Evolutionary conservation across 2,888 invertebrate genomes (phyloP), one percentile per base, ranked within the genome.

Genomic region (Heliothis peltigera): DNA sequence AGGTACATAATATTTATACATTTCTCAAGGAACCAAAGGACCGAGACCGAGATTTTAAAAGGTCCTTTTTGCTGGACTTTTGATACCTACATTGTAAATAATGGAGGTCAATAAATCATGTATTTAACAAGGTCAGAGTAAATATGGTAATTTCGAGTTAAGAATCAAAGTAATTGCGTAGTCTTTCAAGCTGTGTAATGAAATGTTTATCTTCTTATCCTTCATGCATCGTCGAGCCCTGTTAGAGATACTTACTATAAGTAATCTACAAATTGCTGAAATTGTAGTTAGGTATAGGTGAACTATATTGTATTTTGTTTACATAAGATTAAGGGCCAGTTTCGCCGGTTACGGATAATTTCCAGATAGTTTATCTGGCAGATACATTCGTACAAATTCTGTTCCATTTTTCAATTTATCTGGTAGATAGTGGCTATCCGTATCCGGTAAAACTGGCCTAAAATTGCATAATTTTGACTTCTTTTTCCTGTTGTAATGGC

Each of bases 221-320:
- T 54, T 54, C 76, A 75, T 47, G 76, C 76, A 76, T 58, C 58
- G 43, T 19, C 18, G 64, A 63, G 46, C 55, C 42, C 58, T 52
- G 51, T 44, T 75, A 51, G 43, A 39, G 77, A 39, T 66, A 61
- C 60, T 76, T 19, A n/a, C 2, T n/a, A 39, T n/a, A 39, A 15
- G 39, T 39, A 39, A 39, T 48, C 35, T 52, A 21, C 55, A 65
- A 72, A 72, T 77, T 77, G 66, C 48, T 55, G 62, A 72, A 66
- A 66, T 53, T 21, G 72, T 56, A 43, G 39, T 55, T n/a, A n/a
- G n/a, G n/a, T 51, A 61, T 48, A 55, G 54, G 21, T 18, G 42
- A 39, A 52, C 39, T 17, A 32, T 44, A 72, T 60, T 64, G 22
- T 17, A 19, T 51, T n/a, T n/a, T n/a, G n/a, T n/a, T n/a, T n/a